A percentile compares a stretch with the other conserved stretches of the same genome.
phyloP scores from a whole-genome alignment of 1,140 invertebrate species.

The Eurosta solidaginis region DNA sequence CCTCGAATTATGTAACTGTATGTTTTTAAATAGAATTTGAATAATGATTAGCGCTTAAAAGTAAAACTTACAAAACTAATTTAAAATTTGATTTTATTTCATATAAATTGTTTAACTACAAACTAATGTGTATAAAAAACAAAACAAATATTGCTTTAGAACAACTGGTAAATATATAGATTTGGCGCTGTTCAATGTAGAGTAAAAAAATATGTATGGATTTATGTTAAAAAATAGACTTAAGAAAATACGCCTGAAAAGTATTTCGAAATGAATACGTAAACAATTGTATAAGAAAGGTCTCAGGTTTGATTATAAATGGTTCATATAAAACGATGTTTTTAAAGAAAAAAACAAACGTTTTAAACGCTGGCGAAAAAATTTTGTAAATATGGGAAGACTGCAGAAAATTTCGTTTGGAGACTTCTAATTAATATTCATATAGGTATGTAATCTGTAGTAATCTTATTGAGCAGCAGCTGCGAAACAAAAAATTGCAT shows the following conservation, averaged over 20 bases:
- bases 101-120: constrained; percentile 14
- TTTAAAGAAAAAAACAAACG: neutral
- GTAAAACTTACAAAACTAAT: constrained; percentile 3
- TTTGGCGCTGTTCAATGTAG: neutral
- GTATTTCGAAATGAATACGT: neutral
- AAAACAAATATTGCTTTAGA: neutral
- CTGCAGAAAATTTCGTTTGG: neutral
- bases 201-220: neutral
- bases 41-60: constrained; percentile 15
- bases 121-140: constrained; percentile 23
- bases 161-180: neutral
- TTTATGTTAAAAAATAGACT: neutral
- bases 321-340: neutral
- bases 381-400: neutral
- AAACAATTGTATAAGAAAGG: neutral
- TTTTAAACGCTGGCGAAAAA: too few relatives aligned
- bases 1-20: constrained; percentile 9
- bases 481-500: too few relatives aligned
- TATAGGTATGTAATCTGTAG: too few relatives aligned
- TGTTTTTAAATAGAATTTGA: neutral
- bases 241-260: neutral
- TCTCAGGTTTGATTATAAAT: neutral
- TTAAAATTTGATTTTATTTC: constrained; percentile 8
- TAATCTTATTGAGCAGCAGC: too few relatives aligned
- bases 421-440: too few relatives aligned